Conservation (phyloP, 2,113 vertebrate species). For the Grallaria varia region DNA sequence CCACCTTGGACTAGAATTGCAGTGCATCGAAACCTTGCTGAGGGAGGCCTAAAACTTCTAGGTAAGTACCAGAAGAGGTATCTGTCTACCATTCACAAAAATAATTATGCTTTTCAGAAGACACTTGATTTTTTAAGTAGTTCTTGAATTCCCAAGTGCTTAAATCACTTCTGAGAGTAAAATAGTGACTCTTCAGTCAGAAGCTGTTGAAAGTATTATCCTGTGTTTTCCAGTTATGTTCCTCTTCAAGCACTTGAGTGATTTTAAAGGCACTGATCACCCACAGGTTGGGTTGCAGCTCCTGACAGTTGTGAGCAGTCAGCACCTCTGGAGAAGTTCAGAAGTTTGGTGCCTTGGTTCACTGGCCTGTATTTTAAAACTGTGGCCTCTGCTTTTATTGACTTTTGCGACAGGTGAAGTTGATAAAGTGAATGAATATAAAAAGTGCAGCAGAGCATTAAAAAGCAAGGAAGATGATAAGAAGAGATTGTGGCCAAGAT, state of each 20-base stretch:
- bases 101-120: not conserved
- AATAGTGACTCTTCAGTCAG: not conserved
- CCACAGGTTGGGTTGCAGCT: not conserved
- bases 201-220: not conserved
- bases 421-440: slow-evolving; percentile 36
- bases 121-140: not conserved
- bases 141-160: not conserved
- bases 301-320: not conserved
- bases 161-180: not conserved
- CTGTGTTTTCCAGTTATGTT: not conserved
- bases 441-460: slow-evolving; percentile 24
- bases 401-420: slow-evolving; percentile 32
- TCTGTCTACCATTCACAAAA: not conserved
- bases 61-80: not conserved
- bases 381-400: not conserved
- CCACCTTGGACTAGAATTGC: not conserved
- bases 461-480: slow-evolving; percentile 19
- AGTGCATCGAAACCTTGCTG: not conserved
- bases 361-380: not conserved
- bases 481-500: not conserved
- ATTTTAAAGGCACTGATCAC: not conserved
- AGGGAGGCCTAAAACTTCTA: not conserved
- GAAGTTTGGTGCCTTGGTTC: not conserved
- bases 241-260: not conserved
- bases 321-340: not conserved